phyloP scores from a whole-genome alignment of 2,113 vertebrate species.

The Calcarius ornatus region DNA sequence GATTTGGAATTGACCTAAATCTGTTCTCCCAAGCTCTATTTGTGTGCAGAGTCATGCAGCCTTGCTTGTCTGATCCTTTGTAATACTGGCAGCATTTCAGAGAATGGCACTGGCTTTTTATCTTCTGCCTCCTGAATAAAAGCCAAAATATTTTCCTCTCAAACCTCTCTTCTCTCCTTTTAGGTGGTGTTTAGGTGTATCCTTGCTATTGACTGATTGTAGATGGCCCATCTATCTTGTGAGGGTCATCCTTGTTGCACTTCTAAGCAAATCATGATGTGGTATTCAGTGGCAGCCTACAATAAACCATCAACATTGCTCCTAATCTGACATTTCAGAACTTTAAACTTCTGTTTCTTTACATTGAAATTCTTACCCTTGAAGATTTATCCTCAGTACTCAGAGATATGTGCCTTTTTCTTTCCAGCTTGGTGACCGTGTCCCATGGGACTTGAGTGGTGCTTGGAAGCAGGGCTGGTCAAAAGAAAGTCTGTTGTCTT shows the following conservation, averaged over 20 bases:
- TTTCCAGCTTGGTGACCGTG: not conserved
- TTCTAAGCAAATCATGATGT: not conserved
- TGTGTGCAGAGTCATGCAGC: not conserved
- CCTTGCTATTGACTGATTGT: not conserved
- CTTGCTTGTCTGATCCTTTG: not conserved
- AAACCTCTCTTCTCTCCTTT: not conserved
- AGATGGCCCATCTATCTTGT: not conserved
- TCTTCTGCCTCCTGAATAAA: not conserved
- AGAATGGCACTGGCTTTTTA: not conserved
- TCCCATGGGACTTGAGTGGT: not conserved
- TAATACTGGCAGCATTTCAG: not conserved
- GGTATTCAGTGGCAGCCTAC: not conserved
- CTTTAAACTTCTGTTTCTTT: not conserved
- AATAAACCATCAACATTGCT: not conserved
- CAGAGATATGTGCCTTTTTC: not conserved
- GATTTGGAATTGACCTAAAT: not conserved
- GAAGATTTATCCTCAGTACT: not conserved
- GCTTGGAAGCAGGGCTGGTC: not conserved
- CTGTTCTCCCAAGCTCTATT: not conserved
- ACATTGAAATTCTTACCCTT: not conserved
- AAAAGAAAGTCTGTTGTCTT: not conserved
- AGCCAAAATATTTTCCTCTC: not conserved
- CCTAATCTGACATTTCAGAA: not conserved
- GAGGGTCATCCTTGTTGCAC: accelerated
- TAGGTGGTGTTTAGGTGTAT: not conserved